Evolutionary conservation across 2,113 vertebrate genomes (phyloP).

Genomic region (Mobula birostris): DNA sequence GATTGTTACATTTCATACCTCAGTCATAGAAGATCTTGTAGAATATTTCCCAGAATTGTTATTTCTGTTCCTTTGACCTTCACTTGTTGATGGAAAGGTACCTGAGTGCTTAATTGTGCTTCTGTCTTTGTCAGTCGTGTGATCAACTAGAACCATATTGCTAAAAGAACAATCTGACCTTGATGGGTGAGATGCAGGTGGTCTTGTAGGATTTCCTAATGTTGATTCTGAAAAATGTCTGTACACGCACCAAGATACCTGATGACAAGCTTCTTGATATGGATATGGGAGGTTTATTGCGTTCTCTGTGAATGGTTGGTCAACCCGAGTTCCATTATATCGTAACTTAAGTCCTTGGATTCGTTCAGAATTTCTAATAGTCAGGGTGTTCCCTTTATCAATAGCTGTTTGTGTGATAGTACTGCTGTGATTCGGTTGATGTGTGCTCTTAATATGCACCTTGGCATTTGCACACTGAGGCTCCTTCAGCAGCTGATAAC

Average conservation of each 20-base stretch:
- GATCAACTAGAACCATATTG: neutral
- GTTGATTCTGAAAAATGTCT: neutral
- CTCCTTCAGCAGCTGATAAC: neutral
- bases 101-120: neutral
- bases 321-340: neutral
- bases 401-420: neutral
- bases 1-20: neutral
- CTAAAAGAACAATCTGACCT: neutral
- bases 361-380: neutral
- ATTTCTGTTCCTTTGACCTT: neutral
- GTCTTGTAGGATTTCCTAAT: neutral
- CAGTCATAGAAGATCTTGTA: neutral
- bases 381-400: neutral
- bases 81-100: neutral
- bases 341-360: neutral
- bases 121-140: neutral
- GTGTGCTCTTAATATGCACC: neutral
- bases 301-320: neutral
- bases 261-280: slow-evolving; percentile 8
- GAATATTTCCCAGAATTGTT: neutral
- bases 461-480: neutral
- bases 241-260: neutral
- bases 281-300: neutral
- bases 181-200: neutral
- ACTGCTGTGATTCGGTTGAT: neutral